Base-by-base conservation (phyloP, 1,140 invertebrate genomes). In the Drosophila littoralis region DNA sequence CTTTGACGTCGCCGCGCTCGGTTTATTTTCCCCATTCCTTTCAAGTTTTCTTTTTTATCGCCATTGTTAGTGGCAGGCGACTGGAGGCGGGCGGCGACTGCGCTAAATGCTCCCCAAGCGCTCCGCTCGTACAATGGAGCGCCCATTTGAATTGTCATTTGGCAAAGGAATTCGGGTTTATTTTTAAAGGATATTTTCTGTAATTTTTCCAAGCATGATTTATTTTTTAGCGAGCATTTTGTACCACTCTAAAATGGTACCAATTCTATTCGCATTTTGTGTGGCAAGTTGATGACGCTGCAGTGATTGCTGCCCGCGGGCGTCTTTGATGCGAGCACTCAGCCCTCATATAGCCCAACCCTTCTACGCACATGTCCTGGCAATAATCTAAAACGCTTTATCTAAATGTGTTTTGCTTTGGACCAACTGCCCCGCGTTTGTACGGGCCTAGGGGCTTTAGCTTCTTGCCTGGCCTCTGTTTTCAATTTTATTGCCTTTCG, bases 361-460 rank as follows among this genome's bases (percentile, higher is more conserved):
- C 43, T 12, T 3, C 36, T 13, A 46, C 50, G 54, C 75, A 88
- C 63, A 79, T 80, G 79, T 81, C 51, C 63, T 60, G 40, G 77
- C 55, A 80, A 80, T 88, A 79, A 88, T 89, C 83, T 89, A 83
- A 88, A 88, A 77, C 83, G 83, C 84, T 88, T 86, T 88, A 88
- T 88, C 84, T 88, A 88, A 88, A 88, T 88, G 83, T 83, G 58
- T 76, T 82, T 79, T 57, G 50, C 57, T 52, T 75, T 57, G 67
- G 45, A 67, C 60, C 52, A 75, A 63, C 43, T 71, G 63, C 54
- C 74, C 68, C 51, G 10, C 51, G 43, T 48, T 45, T 22, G 32
- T 50, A 22, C 17, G 7, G 7, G 59, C 43, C 59, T 61, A 48
- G 33, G 32, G 43, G 65, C 48, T 54, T 59, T n/a, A 22, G 78